phyloP scores from a whole-genome alignment of 2,797 vertebrate genomes.

The Cygnus olor region DNA sequence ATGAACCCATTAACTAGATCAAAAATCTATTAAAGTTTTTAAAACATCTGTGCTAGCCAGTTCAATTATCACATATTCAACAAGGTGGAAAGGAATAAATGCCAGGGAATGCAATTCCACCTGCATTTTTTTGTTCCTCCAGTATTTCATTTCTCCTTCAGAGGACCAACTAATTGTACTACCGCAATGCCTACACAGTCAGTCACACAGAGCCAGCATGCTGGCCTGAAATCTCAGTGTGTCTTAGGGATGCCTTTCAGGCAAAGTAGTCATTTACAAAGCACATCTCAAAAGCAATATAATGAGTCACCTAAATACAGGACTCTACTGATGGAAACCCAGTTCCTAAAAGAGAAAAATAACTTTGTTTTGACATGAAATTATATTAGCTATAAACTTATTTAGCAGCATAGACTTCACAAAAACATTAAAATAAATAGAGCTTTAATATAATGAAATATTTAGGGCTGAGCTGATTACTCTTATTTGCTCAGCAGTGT shows the following conservation, averaged over 20 bases:
- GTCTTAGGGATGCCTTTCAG: background rate
- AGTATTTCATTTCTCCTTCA: background rate
- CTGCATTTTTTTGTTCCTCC: background rate
- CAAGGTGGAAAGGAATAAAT: conserved; percentile 3
- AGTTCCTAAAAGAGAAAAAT: background rate
- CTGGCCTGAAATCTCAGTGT: background rate
- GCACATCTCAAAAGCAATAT: background rate
- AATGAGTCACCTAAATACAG: conserved; percentile 16
- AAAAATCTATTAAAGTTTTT: background rate
- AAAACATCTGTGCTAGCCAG: background rate
- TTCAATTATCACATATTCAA: background rate
- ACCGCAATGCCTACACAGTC: background rate
- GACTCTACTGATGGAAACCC: background rate
- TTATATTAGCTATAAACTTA: conserved; percentile 30
- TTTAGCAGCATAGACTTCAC: conserved; percentile 14
- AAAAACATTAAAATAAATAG: conserved; percentile 11
- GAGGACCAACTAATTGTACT: background rate
- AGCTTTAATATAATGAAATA: conserved; percentile 52
- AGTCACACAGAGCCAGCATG: background rate
- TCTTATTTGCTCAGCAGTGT: conserved; percentile 2
- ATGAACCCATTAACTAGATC: background rate
- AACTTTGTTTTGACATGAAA: conserved; percentile 50
- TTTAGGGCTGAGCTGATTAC: conserved; percentile 57
- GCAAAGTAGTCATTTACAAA: conserved; percentile 16
- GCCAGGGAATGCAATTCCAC: background rate